These are phyloP conservation scores for Strix aluco DNA, from an alignment of 2,113 vertebrate species.

Conservation along the genomic window DNA sequence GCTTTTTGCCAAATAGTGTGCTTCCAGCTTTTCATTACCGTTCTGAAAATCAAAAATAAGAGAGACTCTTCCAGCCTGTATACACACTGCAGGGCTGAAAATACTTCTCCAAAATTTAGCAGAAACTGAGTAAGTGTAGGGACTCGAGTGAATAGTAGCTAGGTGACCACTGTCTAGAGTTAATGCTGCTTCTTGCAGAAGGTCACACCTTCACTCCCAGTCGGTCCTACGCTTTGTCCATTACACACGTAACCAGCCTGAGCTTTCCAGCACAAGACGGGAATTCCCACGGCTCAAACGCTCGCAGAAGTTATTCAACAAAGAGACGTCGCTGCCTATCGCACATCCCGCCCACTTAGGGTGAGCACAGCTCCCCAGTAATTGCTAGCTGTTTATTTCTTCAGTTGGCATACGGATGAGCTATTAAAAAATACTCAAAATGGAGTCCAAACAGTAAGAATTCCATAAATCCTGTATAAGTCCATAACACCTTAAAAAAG, in stretches of 20 bases:
- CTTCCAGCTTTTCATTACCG: not conserved
- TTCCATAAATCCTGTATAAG: not conserved
- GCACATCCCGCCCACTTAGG: not conserved
- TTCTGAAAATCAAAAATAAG: not conserved
- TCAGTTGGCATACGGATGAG: not conserved
- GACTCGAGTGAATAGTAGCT: not conserved
- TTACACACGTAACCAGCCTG: not conserved
- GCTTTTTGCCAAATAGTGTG: not conserved
- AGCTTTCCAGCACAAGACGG: not conserved
- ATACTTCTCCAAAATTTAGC: not conserved
- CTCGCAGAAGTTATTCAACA: not conserved
- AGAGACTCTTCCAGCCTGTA: accelerated
- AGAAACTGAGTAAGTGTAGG: accelerated
- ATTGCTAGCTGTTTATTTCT: not conserved
- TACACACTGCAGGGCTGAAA: not conserved
- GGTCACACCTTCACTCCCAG: not conserved
- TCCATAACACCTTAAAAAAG: not conserved
- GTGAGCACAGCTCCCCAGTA: not conserved
- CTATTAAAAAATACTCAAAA: not conserved
- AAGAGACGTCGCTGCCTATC: accelerated
- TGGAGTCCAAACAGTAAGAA: not conserved
- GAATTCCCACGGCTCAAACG: not conserved
- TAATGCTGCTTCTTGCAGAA: not conserved
- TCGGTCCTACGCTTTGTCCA: not conserved
- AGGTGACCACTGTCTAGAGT: not conserved